Evolutionary conservation across 2,113 vertebrate genomes (phyloP), one percentile per base, ranked within the genome.

Genomic region (Pedionomus torquatus): DNA sequence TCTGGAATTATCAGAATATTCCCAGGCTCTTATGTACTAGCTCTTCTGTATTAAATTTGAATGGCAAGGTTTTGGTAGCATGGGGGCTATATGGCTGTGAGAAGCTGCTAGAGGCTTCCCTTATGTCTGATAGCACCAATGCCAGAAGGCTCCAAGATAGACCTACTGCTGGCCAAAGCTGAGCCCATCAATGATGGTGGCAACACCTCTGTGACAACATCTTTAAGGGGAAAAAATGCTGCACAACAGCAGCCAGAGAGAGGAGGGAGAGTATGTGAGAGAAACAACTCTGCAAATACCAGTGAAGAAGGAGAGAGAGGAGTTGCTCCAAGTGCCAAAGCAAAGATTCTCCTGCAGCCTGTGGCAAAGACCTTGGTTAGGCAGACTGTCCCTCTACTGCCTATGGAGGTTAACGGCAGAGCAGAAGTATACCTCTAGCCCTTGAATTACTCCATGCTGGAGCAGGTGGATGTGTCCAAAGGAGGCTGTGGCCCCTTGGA

Each of bases 361-460:
- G 0, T 33, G 60, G 15, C 7, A 31, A 20, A 78, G 33, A 12
- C 17, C 14, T 21, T 28, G 5, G 5, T 69, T 19, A 33, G 10
- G 9, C 6, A 52, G 18, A 25, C 6, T 85, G 33, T 68, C 2
- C 1, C 4, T 9, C 20, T 44, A 41, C 39, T 70, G 79, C 16
- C 43, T 21, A 26, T 2, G 3, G 21, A 49, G 12, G 21, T 44
- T 9, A 2, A 35, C 0, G 1, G 11, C 13, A 24, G 33, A 77
- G 9, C 17, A 64, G n/a, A 48, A 28, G 13, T 21, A 8, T 12
- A 25, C 26, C 15, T 16, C 5, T 13, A 57, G 33, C 10, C 30
- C 2, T 1, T 3, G 17, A 19, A 54, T 49, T 21, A 66, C 1
- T 3, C 6, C 6, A 25, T 1, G 1, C 5, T 2, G 2, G 16